Percentiles rank a stretch among this genome's conserved stretches.
Conservation (phyloP, 1,140 invertebrate species). For the Teleogryllus occipitalis region DNA sequence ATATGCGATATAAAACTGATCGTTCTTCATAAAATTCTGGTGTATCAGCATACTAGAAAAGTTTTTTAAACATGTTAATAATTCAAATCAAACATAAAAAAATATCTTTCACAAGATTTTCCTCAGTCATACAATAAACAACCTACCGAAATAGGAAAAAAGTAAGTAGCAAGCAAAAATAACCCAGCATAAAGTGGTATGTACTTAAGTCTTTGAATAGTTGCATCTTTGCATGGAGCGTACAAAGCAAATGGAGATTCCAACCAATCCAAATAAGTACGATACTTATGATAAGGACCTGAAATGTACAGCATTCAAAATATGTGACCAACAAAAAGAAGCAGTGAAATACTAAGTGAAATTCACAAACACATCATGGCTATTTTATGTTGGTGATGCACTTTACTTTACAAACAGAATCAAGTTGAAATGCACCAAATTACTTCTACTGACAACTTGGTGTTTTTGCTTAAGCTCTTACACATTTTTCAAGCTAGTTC, state of each 20-base stretch:
- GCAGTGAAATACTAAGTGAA: not conserved
- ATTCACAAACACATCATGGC: not conserved
- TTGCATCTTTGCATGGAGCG: constrained; percentile 50
- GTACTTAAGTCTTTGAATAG: constrained; percentile 55
- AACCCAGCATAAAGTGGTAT: constrained; percentile 58
- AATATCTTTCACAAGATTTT: not conserved
- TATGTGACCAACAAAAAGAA: not conserved
- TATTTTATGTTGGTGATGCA: not conserved
- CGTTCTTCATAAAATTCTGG: constrained; percentile 57
- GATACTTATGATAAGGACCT: constrained; percentile 85
- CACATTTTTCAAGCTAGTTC: too few species aligned
- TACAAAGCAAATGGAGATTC: constrained; percentile 54
- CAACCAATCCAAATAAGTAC: constrained; percentile 76
- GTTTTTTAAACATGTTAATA: constrained; percentile 21
- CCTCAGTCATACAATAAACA: not conserved
- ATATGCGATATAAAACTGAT: constrained; percentile 63
- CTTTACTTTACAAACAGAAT: not conserved
- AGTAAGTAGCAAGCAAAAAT: constrained; percentile 56
- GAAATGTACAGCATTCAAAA: constrained; percentile 27
- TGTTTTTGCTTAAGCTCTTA: too few species aligned
- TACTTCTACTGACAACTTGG: too few species aligned
- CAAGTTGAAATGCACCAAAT: not conserved
- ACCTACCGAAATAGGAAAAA: constrained; percentile 67
- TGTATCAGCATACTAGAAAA: constrained; percentile 58
- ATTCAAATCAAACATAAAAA: not conserved